Percentiles rank a stretch among this genome's conserved stretches.
phyloP scores from a whole-genome alignment of 1,140 invertebrate species.

The Metopolophium dirhodum region DNA sequence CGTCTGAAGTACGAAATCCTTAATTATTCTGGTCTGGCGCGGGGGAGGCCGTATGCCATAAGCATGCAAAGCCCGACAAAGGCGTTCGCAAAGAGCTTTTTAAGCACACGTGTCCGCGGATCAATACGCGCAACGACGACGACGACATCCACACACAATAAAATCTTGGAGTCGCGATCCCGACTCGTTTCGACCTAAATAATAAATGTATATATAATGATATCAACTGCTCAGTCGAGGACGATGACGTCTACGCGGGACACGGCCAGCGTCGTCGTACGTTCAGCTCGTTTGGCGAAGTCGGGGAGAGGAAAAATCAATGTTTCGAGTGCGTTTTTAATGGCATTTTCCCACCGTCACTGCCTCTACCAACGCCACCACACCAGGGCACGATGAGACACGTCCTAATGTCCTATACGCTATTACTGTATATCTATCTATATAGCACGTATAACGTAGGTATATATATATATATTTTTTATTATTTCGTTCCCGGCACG shows the following conservation, averaged over 20 bases:
- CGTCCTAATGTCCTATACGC: not conserved
- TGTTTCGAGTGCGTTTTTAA: conserved; percentile 46
- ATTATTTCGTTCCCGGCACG: not conserved
- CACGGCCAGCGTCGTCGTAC: not conserved
- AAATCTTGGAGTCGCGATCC: not conserved
- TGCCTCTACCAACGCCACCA: not conserved
- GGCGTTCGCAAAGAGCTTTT: not conserved
- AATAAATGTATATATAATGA: conserved; percentile 25
- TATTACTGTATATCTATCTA: not conserved
- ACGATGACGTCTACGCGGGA: not conserved
- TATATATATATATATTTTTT: not conserved
- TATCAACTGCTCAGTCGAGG: not conserved
- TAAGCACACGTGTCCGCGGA: not conserved
- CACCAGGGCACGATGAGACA: not conserved
- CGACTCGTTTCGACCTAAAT: conserved; percentile 7
- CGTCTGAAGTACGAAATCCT: not conserved
- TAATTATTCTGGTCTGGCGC: not conserved
- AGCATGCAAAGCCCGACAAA: not conserved
- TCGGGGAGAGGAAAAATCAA: conserved; percentile 45
- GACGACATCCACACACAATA: not conserved
- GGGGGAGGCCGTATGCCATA: not conserved
- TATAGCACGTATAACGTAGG: not conserved
- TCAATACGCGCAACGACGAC: not conserved
- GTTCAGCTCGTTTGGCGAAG: not conserved
- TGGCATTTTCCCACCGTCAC: conserved; percentile 35